Evolutionary conservation across 2,113 vertebrate species (phyloP).

Genomic region (Ciconia stormi): DNA sequence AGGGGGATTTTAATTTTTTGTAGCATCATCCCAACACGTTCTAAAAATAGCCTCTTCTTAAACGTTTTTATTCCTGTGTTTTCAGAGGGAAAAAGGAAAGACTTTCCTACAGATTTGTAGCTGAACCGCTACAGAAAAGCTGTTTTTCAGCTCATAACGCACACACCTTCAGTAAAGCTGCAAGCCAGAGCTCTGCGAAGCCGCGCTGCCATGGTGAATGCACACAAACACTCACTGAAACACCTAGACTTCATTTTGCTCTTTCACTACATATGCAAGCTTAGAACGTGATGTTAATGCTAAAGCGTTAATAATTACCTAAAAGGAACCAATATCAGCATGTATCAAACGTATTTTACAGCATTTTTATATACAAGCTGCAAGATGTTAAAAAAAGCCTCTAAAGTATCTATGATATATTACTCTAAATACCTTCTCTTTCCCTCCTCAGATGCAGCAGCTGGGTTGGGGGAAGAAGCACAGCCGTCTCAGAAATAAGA

Average conservation of each 20-base stretch:
- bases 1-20: background rate
- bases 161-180: background rate
- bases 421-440: background rate
- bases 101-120: background rate
- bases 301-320: background rate
- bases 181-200: background rate
- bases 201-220: background rate
- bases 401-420: background rate
- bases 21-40: background rate
- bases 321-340: background rate
- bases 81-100: background rate
- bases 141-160: background rate
- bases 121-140: background rate
- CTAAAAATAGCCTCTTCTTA: background rate
- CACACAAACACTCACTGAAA: background rate
- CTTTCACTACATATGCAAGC: background rate
- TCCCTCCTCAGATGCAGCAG: background rate
- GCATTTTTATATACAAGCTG: background rate
- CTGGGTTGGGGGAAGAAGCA: accelerated
- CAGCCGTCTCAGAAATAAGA: background rate
- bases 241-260: accelerated
- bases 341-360: background rate
- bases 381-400: accelerated
- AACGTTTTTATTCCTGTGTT: background rate
- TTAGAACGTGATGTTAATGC: background rate